These are phyloP conservation scores for Pterocles orientalis DNA, from an alignment of 2,113 vertebrate genomes.

Conservation along the genomic window DNA sequence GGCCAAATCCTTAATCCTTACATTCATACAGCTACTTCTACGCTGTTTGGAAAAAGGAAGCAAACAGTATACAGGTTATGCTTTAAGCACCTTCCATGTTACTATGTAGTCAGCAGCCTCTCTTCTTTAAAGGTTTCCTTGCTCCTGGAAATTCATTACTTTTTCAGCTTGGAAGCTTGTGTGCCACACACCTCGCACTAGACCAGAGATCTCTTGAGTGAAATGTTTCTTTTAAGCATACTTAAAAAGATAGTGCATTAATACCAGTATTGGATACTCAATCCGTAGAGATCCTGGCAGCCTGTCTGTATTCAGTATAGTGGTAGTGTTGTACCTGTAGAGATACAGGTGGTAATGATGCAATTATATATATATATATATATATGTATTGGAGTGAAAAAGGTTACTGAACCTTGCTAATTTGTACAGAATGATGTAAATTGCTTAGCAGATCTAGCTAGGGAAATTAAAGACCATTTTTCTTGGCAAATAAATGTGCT, in stretches of 20 bases:
- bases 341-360: neutral
- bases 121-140: neutral
- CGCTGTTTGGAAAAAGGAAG: neutral
- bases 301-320: neutral
- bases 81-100: neutral
- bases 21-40: neutral
- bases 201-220: neutral
- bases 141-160: neutral
- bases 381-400: neutral
- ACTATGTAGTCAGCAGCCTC: neutral
- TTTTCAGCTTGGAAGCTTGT: neutral
- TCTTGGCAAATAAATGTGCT: neutral
- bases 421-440: neutral
- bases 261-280: neutral
- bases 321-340: neutral
- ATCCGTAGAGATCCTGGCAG: neutral
- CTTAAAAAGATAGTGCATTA: neutral
- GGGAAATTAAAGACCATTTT: neutral
- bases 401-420: neutral
- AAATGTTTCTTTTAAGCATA: neutral
- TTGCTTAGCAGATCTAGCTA: neutral
- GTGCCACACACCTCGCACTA: fast-evolving
- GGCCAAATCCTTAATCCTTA: neutral
- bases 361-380: too few relatives aligned
- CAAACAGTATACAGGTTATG: neutral